Conservation (phyloP, 2,113 vertebrate genomes). For the Orcinus orca region DNA sequence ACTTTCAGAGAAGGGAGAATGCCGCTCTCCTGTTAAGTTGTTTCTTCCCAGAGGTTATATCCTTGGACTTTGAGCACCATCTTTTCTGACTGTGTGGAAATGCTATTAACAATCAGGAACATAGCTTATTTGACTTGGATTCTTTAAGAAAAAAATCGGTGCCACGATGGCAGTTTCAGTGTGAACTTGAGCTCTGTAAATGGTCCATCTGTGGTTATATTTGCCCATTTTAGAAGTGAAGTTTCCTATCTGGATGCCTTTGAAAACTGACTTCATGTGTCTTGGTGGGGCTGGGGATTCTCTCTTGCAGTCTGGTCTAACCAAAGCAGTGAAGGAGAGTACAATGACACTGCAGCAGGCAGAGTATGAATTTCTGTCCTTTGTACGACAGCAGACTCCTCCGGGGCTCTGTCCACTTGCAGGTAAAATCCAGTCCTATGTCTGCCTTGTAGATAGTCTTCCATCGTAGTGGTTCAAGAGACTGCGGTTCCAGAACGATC, state of each 20-base stretch:
- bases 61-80: constrained; percentile 55
- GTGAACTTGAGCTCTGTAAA: constrained; percentile 49
- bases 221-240: constrained; percentile 61
- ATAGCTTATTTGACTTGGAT: constrained; percentile 51
- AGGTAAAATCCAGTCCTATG: constrained; percentile 83
- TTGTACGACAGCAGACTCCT: constrained; percentile 93
- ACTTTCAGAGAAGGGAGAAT: constrained; percentile 50
- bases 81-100: constrained; percentile 63
- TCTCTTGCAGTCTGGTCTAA: constrained; percentile 93
- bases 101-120: constrained; percentile 46
- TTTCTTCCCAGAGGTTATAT: constrained; percentile 62
- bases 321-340: constrained; percentile 94
- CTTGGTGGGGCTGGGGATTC: constrained; percentile 65
- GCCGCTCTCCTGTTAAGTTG: constrained; percentile 44
- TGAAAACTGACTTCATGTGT: constrained; percentile 65
- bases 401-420: constrained; percentile 96
- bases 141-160: constrained; percentile 36
- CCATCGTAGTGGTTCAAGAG: neutral
- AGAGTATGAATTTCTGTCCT: constrained; percentile 96
- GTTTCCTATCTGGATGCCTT: constrained; percentile 66
- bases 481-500: constrained; percentile 37
- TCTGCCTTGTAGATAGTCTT: constrained; percentile 54
- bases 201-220: constrained; percentile 2
- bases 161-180: constrained; percentile 45
- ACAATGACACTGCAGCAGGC: constrained; percentile 92